Base-by-base conservation (phyloP, 2,888 invertebrate species). In the Eueremaeus valkanovi region DNA sequence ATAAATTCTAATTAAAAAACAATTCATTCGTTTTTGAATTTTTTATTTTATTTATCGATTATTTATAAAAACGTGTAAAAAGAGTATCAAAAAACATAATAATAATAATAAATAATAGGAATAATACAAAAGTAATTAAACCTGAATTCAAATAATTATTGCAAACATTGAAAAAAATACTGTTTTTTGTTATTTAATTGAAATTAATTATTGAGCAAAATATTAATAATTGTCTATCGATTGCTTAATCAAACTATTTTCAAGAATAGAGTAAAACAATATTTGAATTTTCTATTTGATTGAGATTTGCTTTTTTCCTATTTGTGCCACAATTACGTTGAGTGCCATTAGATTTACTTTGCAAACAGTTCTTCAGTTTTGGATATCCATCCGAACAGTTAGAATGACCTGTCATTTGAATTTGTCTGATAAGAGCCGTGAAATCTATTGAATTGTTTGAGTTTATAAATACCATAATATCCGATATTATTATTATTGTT, bases 231-330 rank as follows among this genome's bases (percentile, higher is more conserved):
- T 55, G 13, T 36, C 11, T 18, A 18, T 13, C 27, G 1, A 55
- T 21, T 8, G 3, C 21, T 27, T 55, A n/a, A n/a, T 55, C 9
- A n/a, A n/a, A 36, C 21, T 66, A n/a, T 11, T 33, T 45, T 29
- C 36, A 70, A 24, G 70, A 70, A 18, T 24, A 70, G 45, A 70
- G 70, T 70, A 70, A 70, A 70, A 42, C 40, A 27, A 70, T 45
- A 27, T 70, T 68, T 68, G 68, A 40, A n/a, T 68, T 70, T 42
- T 70, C 70, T n/a, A n/a, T n/a, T n/a, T n/a, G n/a, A 27, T 8
- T 45, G 18, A 70, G 27, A 40, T 36, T 68, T 21, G 27, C 2
- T 45, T 70, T 70, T n/a, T 70, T 45, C 0, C 27, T 27, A 40
- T 70, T 70, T 45, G 27, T 27, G 27, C 45, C 27, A 45, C 24